Evolutionary conservation across 2,113 vertebrate species (phyloP).

Genomic region (Jaculus jaculus): DNA sequence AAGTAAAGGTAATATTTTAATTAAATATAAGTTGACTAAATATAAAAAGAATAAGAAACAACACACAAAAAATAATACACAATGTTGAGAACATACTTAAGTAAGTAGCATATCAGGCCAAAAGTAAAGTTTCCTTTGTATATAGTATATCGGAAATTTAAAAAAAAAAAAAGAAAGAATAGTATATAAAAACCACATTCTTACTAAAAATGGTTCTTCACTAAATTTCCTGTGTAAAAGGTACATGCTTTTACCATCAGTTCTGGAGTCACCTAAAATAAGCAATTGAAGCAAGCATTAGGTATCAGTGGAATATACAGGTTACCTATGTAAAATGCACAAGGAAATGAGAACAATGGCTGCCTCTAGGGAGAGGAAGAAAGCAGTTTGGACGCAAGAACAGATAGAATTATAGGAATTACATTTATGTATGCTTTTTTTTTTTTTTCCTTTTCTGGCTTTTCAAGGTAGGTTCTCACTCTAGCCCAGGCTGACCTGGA

Average conservation of each 20-base stretch:
- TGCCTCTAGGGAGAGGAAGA: not conserved
- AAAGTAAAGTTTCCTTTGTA: not conserved
- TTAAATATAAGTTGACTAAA: slow-evolving; percentile 5
- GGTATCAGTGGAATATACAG: not conserved
- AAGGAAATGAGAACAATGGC: not conserved
- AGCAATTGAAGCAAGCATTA: slow-evolving; percentile 43
- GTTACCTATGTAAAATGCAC: not conserved
- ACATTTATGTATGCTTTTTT: not conserved
- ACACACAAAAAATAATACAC: not conserved
- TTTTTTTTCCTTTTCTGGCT: not conserved
- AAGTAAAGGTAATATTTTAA: slow-evolving; percentile 9
- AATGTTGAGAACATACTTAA: not conserved
- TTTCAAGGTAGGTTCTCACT: no score
- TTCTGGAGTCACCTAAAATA: slow-evolving; percentile 79
- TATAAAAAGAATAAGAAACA: not conserved
- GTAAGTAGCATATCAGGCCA: not conserved
- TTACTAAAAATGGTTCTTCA: slow-evolving; percentile 82
- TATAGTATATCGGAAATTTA: not conserved
- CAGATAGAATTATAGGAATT: not conserved
- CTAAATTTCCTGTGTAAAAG: slow-evolving; percentile 80
- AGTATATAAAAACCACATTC: slow-evolving; percentile 51
- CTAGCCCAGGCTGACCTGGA: no score
- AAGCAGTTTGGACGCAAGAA: not conserved
- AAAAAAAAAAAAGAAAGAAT: slow-evolving; percentile 27
- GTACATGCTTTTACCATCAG: slow-evolving; percentile 80